These are phyloP conservation scores for Danio jaintianensis DNA, from an alignment of 2,797 vertebrate species.

Conservation along the genomic window DNA sequence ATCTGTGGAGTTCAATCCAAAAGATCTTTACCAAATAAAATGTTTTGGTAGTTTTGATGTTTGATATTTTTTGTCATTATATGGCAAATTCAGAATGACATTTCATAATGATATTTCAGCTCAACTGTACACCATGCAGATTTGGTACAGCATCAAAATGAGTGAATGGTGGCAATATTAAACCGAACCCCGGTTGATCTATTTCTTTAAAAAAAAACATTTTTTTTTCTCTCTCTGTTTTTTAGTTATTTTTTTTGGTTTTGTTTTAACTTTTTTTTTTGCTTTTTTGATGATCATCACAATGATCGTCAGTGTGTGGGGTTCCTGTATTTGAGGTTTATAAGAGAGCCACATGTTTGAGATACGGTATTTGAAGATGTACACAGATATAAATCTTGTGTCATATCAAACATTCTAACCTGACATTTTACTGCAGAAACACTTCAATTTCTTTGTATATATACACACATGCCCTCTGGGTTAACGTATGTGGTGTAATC, in stretches of 20 bases:
- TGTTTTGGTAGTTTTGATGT: background rate
- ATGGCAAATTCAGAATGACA: background rate
- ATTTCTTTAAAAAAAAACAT: background rate
- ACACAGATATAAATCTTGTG: background rate
- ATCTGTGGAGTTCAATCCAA: no score
- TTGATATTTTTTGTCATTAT: background rate
- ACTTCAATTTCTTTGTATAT: constrained; percentile 12
- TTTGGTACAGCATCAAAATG: background rate
- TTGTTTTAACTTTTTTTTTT: background rate
- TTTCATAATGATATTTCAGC: background rate
- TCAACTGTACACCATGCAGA: background rate
- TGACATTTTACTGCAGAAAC: constrained; percentile 11
- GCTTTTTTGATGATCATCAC: no score
- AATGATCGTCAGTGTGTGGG: no score
- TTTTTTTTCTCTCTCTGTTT: no score
- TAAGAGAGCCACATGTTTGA: background rate
- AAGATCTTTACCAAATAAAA: background rate
- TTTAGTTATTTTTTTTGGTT: background rate
- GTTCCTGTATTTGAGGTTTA: background rate
- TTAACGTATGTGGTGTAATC: constrained; percentile 30
- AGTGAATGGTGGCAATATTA: background rate
- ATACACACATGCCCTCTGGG: constrained; percentile 21
- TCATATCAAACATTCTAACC: constrained; percentile 24
- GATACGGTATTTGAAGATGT: background rate
- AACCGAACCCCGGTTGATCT: background rate